Evolutionary conservation across 2,797 vertebrate species (phyloP).

Genomic region (Scolopax rusticola): DNA sequence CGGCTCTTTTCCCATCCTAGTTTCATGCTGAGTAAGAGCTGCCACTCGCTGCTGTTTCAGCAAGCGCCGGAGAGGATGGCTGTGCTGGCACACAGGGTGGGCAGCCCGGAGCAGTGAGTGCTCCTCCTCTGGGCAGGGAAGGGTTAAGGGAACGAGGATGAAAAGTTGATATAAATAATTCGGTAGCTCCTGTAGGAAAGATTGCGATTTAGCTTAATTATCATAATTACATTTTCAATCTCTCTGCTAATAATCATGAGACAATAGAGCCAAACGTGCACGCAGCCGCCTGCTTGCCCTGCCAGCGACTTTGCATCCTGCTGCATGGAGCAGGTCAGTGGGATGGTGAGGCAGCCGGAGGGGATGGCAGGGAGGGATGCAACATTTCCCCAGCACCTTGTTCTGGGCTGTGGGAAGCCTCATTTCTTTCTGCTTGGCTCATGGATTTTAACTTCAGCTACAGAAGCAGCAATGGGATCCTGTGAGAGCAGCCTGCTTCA

Average conservation of each 20-base stretch:
- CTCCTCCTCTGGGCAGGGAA: neutral
- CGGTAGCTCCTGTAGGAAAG: conserved; percentile 37
- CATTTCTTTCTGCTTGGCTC: neutral
- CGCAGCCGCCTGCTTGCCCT: neutral
- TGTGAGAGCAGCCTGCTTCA: neutral
- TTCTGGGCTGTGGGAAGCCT: neutral
- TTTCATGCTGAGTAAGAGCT: neutral
- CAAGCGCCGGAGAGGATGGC: neutral
- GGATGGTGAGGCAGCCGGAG: neutral
- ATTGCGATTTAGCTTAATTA: conserved; percentile 46
- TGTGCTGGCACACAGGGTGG: rapidly evolving
- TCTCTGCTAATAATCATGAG: conserved; percentile 24
- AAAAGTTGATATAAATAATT: conserved; percentile 49
- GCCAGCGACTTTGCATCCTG: neutral
- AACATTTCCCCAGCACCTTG: neutral
- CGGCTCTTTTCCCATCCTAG: neutral
- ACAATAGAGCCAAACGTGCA: conserved; percentile 20
- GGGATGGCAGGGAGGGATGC: rapidly evolving
- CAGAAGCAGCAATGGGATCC: neutral
- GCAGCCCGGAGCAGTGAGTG: neutral
- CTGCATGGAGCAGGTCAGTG: neutral
- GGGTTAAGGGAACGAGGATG: neutral
- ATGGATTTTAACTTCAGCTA: neutral
- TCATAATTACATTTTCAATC: conserved; percentile 54
- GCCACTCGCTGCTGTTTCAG: neutral